These are phyloP conservation scores for Sphenodon punctatus DNA, from an alignment of 2,797 vertebrate genomes.

Conservation along the genomic window DNA sequence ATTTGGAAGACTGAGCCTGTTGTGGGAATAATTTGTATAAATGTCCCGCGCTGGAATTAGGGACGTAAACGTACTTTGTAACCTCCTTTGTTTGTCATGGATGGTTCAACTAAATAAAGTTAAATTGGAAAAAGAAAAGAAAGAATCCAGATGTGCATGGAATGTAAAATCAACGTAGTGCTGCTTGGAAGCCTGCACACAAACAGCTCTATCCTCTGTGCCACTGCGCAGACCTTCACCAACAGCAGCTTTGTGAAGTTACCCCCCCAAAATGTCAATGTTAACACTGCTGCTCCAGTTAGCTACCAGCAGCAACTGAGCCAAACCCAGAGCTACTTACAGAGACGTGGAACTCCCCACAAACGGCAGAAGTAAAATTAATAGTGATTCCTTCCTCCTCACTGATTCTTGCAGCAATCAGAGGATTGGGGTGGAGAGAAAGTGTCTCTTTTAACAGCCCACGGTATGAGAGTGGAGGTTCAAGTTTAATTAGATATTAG, in stretches of 20 bases:
- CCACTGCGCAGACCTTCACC: neutral
- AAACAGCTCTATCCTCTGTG: neutral
- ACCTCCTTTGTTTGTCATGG: too few relatives aligned
- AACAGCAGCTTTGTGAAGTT: neutral
- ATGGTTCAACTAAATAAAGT: too few relatives aligned
- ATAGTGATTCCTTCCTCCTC: neutral
- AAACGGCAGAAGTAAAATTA: too few relatives aligned
- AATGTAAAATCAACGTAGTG: accelerated
- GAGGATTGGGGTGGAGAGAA: neutral
- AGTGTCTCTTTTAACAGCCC: neutral
- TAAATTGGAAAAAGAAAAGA: too few relatives aligned
- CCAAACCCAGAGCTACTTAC: too few relatives aligned
- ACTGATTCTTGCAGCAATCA: neutral
- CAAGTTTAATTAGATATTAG: neutral
- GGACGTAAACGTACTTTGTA: too few relatives aligned
- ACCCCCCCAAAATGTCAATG: neutral
- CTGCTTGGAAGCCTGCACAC: neutral
- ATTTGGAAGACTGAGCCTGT: too few relatives aligned
- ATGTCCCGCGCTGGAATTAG: too few relatives aligned
- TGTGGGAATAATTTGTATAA: too few relatives aligned
- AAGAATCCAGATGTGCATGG: neutral
- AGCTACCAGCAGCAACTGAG: too few relatives aligned
- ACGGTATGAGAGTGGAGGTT: neutral
- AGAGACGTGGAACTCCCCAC: too few relatives aligned
- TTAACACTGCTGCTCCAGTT: neutral